Evolutionary conservation across 2,797 vertebrate species (phyloP), one percentile per base, ranked within the genome.

Genomic region (Myotis planiceps): DNA sequence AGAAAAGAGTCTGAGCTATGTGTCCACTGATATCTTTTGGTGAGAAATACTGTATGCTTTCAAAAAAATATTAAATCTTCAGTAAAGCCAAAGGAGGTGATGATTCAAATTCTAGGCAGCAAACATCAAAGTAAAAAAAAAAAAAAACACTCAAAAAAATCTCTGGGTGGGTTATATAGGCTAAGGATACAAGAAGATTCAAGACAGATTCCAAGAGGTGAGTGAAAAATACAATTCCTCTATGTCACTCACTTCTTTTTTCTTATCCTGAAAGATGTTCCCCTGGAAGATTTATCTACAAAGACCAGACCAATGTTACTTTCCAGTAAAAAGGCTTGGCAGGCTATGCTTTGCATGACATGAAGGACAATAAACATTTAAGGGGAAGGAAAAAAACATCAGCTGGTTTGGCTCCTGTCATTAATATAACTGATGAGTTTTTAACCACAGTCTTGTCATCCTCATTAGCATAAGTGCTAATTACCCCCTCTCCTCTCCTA

Each of bases 401-500:
- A 79, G 76, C 72, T 65, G 51, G 75, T 39, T 92, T 80, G 32
- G 65, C n/a, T 81, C 6, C 4, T 19, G 72, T 78, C 89, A 49
- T 39, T 76, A 80, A 78, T 13, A 19, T 69, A 75, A 81, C 25
- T 45, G 71, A 88, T 80, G 92, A 76, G 55, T 53, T 85, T 93
- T 88, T 69, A 92, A 92, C 42, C 25, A 19, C n/a, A 29, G 84
- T 74, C 90, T 78, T 79, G 69, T 68, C 72, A 27, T 39, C 25
- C 63, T 92, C 49, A 86, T 91, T 86, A 94, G 72, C 49, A 2
- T 60, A 86, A 76, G 23, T 72, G 72, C 76, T 95, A 89, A 95
- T 93, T 63, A 88, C 47, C 32, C 74, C 25, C 78, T 49, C n/a
- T 18, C 49, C 45, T 89, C 60, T 58, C 75, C 47, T 85, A 34